Base-by-base conservation (phyloP, 2,797 vertebrate genomes). In the Muraenolepis orangiensis region DNA sequence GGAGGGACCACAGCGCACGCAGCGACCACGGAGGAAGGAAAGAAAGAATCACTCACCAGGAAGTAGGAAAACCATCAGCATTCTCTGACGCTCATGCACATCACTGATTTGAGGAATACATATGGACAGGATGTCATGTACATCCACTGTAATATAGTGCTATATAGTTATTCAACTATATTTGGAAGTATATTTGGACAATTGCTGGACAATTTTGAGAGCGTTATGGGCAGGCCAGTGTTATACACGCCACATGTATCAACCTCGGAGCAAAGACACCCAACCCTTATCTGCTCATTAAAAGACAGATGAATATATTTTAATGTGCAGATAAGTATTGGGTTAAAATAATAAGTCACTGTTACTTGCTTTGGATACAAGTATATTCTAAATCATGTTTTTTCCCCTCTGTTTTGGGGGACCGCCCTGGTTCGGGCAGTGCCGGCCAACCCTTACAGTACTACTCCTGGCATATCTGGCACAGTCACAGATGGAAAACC, bases 401-500 rank as follows among this genome's bases (percentile, higher is more conserved):
- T 67, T 64, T 18, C 31, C 28, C 31, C 13, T 18, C 32, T 16
- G 70, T 13, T 18, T 28, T 46, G 70, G 10, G 57, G 40, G 29
- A 40, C 46, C 23, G 30, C 66, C 66, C 28, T 18, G 30, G 57
- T 11, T 29, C 18, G 26, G 31, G 74, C 7, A 4, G 20, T 66
- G n/a, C 26, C 6, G 31, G 29, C 42, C 6, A 46, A 16, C 29
- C 12, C 57, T 64, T 26, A 64, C 57, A 64, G 8, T 4, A 1
- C 57, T 64, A 12, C n/a, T 64, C 57, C 57, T 26, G 57, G 57
- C 23, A 82, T 76, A 81, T 79, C 74, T 77, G 81, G 80, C 82
- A 68, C 64, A 3, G 74, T 78, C 23, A 40, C 81, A 71, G 71
- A 69, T 5, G 87, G 84, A 91, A 91, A 91, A 83, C 69, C 61